phyloP scores from a whole-genome alignment of 2,888 invertebrate genomes.

The Parapristionchus giblindavisi region DNA sequence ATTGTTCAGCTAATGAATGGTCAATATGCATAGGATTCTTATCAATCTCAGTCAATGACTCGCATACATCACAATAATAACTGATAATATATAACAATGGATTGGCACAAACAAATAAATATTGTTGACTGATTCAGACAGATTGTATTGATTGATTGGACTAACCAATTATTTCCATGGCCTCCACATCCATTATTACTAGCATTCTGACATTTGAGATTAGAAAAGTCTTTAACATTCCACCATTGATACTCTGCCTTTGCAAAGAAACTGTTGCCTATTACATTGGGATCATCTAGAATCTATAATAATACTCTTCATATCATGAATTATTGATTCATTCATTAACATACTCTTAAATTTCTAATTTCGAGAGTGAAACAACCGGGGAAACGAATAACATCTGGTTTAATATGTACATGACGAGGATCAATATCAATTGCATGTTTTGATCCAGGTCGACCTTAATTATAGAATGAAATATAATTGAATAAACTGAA shows the following conservation, averaged over 20 bases:
- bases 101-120: not conserved
- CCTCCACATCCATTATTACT: slow-evolving; percentile 68
- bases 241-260: slow-evolving; percentile 70
- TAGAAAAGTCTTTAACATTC: slow-evolving; percentile 67
- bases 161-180: slow-evolving; percentile 68
- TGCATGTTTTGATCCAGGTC: slow-evolving; percentile 62
- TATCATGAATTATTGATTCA: not conserved
- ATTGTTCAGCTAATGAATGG: slow-evolving; percentile 52
- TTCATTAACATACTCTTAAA: slow-evolving; percentile 46
- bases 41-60: slow-evolving; percentile 62
- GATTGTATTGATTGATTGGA: not conserved
- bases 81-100: slow-evolving; percentile 48
- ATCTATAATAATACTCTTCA: slow-evolving; percentile 42
- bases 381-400: slow-evolving; percentile 69
- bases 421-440: slow-evolving; percentile 65
- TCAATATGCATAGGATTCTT: slow-evolving; percentile 40
- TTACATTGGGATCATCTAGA: slow-evolving; percentile 57
- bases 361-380: slow-evolving; percentile 68
- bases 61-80: slow-evolving; percentile 69
- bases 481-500: slow-evolving; percentile 1
- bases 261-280: slow-evolving; percentile 68
- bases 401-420: slow-evolving; percentile 65
- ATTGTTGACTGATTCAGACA: not conserved
- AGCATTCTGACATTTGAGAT: slow-evolving; percentile 69
- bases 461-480: slow-evolving; percentile 51